Base-by-base conservation (phyloP, 2,888 invertebrate genomes). In the Bembecia ichneumoniformis region DNA sequence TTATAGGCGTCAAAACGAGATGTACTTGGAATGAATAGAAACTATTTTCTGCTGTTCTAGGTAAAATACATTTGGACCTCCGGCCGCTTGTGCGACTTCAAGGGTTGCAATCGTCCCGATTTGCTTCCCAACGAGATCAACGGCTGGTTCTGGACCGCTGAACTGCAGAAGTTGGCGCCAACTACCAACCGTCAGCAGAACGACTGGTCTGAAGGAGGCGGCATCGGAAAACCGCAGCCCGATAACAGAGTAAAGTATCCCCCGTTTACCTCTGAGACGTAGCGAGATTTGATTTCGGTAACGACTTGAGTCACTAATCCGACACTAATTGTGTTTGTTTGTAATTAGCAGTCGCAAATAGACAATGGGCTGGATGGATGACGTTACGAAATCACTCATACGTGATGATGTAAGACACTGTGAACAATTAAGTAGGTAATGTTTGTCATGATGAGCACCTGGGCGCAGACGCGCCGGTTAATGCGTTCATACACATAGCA, bases 91-190 rank as follows among this genome's bases (percentile, higher is more conserved):
- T 96, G 96, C 69, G 96, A 96, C 81, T 96, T 96, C 88, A 93
- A 94, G 76, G 96, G 96, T 53, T 96, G 96, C 72, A 94, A 95
- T 67, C 91, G 96, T 50, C 90, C 93, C 34, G 96, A 96, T 74
- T 87, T 96, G 59, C 92, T 94, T 61, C 96, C 96, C 35, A 89
- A 92, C 55, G 89, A 90, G 50, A 78, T 95, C 56, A 95, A 96
- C 70, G 96, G 96, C 40, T 96, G 96, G 96, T 96, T 96, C 90
- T 96, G 96, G 96, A 95, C 96, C 16, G 95, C 94, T 36, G 94
- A 92, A 63, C 90, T 94, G 49, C 94, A 93, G 80, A 96, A 96
- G 77, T 81, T 96, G 63, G 94, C 96, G 1, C 94, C 96, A 47
- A 93, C 94, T 50, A 93, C 90, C 51, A 92, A 94, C 82, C 90